Conservation (phyloP, 1,140 invertebrate genomes). For the Sogatella furcifera region DNA sequence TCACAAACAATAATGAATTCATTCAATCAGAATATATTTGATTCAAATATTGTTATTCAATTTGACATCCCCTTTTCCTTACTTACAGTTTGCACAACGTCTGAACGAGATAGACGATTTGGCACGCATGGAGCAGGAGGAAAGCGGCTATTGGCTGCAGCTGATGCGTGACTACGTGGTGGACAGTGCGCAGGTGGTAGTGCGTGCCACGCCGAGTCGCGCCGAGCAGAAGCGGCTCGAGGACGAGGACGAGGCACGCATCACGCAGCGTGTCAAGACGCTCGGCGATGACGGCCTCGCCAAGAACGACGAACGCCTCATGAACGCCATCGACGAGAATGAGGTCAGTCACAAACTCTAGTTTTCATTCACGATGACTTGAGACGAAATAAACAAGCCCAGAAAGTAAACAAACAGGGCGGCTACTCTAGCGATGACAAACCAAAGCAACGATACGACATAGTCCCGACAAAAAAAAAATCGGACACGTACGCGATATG, state of each 20-base stretch:
- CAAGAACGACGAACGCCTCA: constrained; percentile 45
- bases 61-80: background rate
- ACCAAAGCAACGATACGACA: too few species aligned
- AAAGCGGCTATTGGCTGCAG: constrained; percentile 55
- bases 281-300: constrained; percentile 58
- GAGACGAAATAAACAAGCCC: too few species aligned
- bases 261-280: constrained; percentile 47
- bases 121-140: constrained; percentile 48
- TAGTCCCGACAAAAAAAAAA: too few species aligned
- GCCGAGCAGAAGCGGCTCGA: constrained; percentile 46
- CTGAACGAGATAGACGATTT: constrained; percentile 58
- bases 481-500: too few species aligned
- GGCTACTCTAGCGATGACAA: too few species aligned
- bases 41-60: background rate
- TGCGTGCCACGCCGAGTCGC: constrained; percentile 44
- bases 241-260: constrained; percentile 51
- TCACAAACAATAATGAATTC: too few species aligned
- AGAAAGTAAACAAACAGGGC: too few species aligned
- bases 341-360: constrained; percentile 45
- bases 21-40: too few species aligned
- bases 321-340: constrained; percentile 61
- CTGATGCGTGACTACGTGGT: constrained; percentile 61
- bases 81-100: constrained; percentile 49
- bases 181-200: constrained; percentile 39
- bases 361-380: too few species aligned